Evolutionary conservation across 2,888 invertebrate species (phyloP), one percentile per base, ranked within the genome.

Genomic region (Hipparchia sbordonii): DNA sequence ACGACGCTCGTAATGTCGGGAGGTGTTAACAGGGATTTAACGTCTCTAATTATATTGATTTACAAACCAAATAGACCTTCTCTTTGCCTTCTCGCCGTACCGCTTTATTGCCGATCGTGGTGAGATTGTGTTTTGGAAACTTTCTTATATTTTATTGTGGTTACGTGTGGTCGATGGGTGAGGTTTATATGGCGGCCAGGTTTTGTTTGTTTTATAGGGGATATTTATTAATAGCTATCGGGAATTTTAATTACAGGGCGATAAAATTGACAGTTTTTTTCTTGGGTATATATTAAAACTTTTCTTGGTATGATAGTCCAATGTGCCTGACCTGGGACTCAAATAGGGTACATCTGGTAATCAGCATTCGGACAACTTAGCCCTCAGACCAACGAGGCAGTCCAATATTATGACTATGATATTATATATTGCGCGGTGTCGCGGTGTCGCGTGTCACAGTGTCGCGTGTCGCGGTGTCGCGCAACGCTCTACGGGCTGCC

Each of bases 41-140:
- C 79, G 79, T 81, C 76, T 81, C 83, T 84, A 85, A 87, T 87
- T 85, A 84, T 83, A 84, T 84, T 84, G 84, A 86, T 85, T 86
- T 86, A 87, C 82, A 83, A 82, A 72, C 72, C 78, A 79, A 79
- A 80, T 79, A 79, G 70, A 69, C 33, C 33, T 23, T 23, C 23
- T 33, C 59, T 12, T 39, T 6, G 39, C 12, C 65, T 6, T 10
- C 51, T 8, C 48, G 6, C 48, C 59, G 46, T 46, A 13, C 67
- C 46, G 10, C 8, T 69, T 69, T 69, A 69, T 69, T 52, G 45
- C 69, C 61, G 39, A 52, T 39, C 39, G 68, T 33, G 39, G 52
- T 48, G 45, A 6, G 39, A 54, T 67, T 57, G 56, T 23, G 67
- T n/a, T 67, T 67, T 61, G 52, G 61, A 45, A 69, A 61, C 51